Evolutionary conservation across 2,888 invertebrate genomes (phyloP), one percentile per base, ranked within the genome.

Genomic region (Octonoba sinensis): DNA sequence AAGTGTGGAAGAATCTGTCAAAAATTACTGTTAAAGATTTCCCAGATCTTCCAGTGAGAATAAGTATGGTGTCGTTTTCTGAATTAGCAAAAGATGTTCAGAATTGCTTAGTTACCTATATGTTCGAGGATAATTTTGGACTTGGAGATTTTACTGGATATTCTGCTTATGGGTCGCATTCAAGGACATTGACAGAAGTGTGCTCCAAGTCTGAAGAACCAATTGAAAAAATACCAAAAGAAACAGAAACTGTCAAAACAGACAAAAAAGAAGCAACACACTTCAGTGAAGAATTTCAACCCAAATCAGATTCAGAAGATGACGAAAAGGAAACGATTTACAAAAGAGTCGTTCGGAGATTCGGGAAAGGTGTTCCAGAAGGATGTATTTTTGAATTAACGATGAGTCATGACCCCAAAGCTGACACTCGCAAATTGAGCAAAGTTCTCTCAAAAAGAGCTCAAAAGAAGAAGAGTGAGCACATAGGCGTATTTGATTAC

Each of bases 291-390:
- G 36, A 36, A 3, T 36, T 36, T 36, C 36, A 11, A 36, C 6
- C 6, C 27, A 27, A 27, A 27, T 36, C 36, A 36, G 36, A 8
- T 8, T 11, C 36, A 36, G 11, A 57, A 57, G 22, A 57, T 12
- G 57, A 57, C 13, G 22, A 15, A n/a, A 22, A 57, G 13, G 57
- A 22, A 57, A 18, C 6, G 18, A 20, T 6, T n/a, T 6, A 20
- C 54, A 54, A 54, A 4, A 47, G 15, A 47, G 16, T n/a, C n/a
- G 18, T 79, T 18, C 57, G 47, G 1, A 57, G 79, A 46, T 79
- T 79, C 20, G 79, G 79, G 15, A 73, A 79, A 73, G 79, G 79
- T 4, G 60, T 79, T 22, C 73, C 72, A 1, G 79, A 79, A 24
- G 67, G 62, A 8, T 79, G 79, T 18, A 54, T 15, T 4, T 73